Base-by-base conservation (phyloP, 2,888 invertebrate species). In the Seladonia tumulorum region DNA sequence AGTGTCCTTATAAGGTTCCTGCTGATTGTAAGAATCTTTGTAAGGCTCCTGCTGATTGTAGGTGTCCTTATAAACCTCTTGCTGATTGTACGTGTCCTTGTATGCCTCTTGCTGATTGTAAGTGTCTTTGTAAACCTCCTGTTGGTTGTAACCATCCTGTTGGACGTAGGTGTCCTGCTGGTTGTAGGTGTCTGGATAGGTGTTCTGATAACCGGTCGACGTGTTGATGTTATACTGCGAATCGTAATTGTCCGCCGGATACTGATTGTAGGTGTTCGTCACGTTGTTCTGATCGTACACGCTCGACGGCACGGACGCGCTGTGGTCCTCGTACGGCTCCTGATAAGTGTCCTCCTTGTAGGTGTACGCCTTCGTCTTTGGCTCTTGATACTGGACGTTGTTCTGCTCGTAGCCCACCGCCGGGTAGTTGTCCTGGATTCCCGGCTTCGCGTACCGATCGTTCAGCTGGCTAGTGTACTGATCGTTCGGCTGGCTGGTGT, bases 341-440 rank as follows among this genome's bases (percentile, higher is more conserved):
- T 91, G 90, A 83, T 93, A 94, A 53, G 88, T 5, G 8, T 70
- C 90, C 25, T 92, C 89, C 76, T 92, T 89, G 39, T 88, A 89
- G 0, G 88, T 4, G 3, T 70, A 60, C 49, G 57, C 22, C 12
- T 71, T 53, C 53, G 53, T 73, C 57, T 66, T 72, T 14, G 79
- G 79, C 12, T 91, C 90, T 78, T 90, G 85, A 71, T 93, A 88
- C 78, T 92, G 90, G 35, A 90, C 87, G 79, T 91, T 93, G n/a
- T 93, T 93, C 81, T 93, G 89, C 77, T 93, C 92, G 80, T 93
- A 93, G 66, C 85, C 86, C 70, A 88, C 77, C 35, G 90, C 87
- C 29, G 91, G 91, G 83, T 93, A 94, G 86, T 92, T 93, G 29
- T 92, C 90, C 2, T 93, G 91, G 74, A 92, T 90, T 16, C 87